Evolutionary conservation across 2,888 invertebrate species (phyloP), one percentile per base, ranked within the genome.

Genomic region (Caenorhabditis angaria): DNA sequence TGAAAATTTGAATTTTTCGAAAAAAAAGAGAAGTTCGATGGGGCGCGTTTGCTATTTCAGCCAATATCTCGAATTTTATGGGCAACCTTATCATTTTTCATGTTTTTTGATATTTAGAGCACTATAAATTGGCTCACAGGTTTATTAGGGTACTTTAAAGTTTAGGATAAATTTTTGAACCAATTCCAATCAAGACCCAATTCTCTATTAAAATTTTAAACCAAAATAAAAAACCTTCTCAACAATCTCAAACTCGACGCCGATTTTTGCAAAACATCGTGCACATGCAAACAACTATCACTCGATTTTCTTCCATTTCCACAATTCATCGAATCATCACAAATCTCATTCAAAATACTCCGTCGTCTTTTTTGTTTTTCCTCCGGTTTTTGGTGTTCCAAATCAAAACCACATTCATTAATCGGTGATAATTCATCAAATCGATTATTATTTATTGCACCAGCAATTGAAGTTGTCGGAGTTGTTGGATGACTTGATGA

Each of bases 361-460:
- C 63, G 35, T 20, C 61, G 22, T 41, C 29, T n/a, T 6, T 18
- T 18, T 28, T 50, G 51, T 48, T 50, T 54, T n/a, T 61, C 50
- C 10, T 3, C n/a, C 22, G 22, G 25, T 20, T n/a, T n/a, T n/a
- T n/a, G n/a, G n/a, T 4, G 18, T 25, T 51, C 10, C n/a, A 60
- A 64, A 29, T 60, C 63, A 27, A 55, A 61, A 35, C 62, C 65
- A 12, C 65, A 54, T 41, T 76, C 76, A 27, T 70, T 70, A 10
- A 76, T 76, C 35, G 76, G 76, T n/a, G 72, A 72, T 0, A 76
- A 54, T 12, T 74, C 74, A 10, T 74, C 74, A 60, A 74, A 74
- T 48, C 68, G 64, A 47, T 61, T n/a, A n/a, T n/a, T n/a, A n/a
- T n/a, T 65, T 41, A 65, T 51, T 29, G 60, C n/a, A 14, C 61